Evolutionary conservation across 2,113 vertebrate genomes (phyloP).

Genomic region (Tetrax tetrax): DNA sequence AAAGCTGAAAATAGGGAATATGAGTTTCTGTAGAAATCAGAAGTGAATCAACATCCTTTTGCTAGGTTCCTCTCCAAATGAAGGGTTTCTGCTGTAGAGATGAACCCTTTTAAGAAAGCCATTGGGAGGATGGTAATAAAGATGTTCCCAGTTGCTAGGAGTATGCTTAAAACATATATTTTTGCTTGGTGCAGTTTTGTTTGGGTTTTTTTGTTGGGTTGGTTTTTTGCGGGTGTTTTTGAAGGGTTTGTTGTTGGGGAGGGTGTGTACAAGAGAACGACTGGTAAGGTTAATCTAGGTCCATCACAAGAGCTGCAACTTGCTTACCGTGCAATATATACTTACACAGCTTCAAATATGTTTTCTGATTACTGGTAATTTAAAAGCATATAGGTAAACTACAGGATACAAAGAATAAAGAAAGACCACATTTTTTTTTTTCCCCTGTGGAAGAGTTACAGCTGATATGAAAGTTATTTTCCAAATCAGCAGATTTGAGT

Average conservation of each 20-base stretch:
- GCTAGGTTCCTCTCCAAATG: not conserved
- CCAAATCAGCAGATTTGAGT: not conserved
- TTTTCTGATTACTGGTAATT: not conserved
- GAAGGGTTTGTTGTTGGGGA: not conserved
- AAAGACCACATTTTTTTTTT: not conserved
- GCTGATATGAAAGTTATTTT: not conserved
- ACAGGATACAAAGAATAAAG: not conserved
- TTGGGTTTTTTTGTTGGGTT: not conserved
- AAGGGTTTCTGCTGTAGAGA: not conserved
- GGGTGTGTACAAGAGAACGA: not conserved
- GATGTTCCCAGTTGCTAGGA: not conserved
- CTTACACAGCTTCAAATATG: not conserved
- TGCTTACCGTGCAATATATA: not conserved
- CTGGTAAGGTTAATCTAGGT: not conserved
- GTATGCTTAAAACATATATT: not conserved
- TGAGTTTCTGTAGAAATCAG: not conserved
- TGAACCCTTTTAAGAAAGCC: not conserved
- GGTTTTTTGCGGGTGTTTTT: not conserved
- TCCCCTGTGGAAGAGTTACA: not conserved
- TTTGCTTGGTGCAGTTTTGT: not conserved
- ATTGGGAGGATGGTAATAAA: not conserved
- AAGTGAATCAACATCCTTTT: not conserved
- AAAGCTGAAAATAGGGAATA: not conserved
- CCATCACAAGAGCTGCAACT: not conserved
- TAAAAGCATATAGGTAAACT: not conserved